A percentile compares a stretch with the other conserved stretches of the same genome.
phyloP scores from a whole-genome alignment of 2,113 vertebrate species.

The Melanotaenia duboulayi region DNA sequence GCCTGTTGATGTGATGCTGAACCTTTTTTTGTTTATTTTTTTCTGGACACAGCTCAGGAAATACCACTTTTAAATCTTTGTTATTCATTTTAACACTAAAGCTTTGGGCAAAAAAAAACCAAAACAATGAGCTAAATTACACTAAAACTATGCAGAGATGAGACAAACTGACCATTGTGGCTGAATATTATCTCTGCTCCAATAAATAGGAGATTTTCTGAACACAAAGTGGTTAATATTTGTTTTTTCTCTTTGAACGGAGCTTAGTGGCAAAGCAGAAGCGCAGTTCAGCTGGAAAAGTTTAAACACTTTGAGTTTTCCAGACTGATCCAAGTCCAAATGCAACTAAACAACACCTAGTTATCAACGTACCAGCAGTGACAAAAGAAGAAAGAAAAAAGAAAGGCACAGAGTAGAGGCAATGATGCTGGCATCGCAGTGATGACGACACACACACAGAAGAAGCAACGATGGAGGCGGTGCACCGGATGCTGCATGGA shows the following conservation, averaged over 20 bases:
- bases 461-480: slow-evolving; percentile 46
- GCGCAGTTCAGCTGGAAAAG: too few species aligned
- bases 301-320: too few species aligned
- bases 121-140: slow-evolving; percentile 2
- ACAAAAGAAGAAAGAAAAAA: slow-evolving; percentile 4
- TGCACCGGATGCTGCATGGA: slow-evolving; percentile 51
- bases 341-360: too few species aligned
- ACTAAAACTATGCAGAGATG: neutral
- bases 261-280: too few species aligned
- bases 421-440: slow-evolving; percentile 17
- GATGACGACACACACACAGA: slow-evolving; percentile 38
- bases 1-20: slow-evolving; percentile 6
- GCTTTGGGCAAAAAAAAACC: neutral
- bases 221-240: too few species aligned
- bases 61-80: neutral
- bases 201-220: too few species aligned
- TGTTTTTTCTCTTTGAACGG: too few species aligned
- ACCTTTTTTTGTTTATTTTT: slow-evolving; percentile 18
- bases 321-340: too few species aligned
- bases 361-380: too few species aligned
- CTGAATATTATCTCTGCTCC: too few species aligned
- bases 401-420: slow-evolving; percentile 24
- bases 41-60: neutral
- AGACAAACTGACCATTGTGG: too few species aligned
- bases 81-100: too few species aligned